Conservation (phyloP, 2,113 vertebrate species). For the Oenanthe melanoleuca region DNA sequence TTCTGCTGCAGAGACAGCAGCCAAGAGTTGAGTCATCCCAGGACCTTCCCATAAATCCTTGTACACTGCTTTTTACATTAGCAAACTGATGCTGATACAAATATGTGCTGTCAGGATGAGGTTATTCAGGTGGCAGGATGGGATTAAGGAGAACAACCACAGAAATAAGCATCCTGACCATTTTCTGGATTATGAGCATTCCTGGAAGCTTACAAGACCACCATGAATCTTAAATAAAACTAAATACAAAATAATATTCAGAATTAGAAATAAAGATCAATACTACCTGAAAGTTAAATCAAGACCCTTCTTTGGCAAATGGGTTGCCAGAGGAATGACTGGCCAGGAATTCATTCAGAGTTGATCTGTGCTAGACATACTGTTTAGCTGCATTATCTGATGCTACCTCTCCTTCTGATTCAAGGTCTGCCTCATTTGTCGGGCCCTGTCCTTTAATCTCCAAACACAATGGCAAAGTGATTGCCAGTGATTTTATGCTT, state of each 20-base stretch:
- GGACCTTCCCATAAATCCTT: not conserved
- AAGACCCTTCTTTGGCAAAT: not conserved
- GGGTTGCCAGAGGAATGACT: not conserved
- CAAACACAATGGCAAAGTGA: conserved; percentile 19
- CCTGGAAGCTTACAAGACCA: not conserved
- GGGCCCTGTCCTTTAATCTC: not conserved
- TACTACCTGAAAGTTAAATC: not conserved
- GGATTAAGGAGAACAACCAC: not conserved
- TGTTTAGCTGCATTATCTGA: not conserved
- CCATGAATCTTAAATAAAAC: not conserved
- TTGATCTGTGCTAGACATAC: not conserved
- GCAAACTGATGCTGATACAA: not conserved
- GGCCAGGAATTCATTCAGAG: not conserved
- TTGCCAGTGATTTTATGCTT: not conserved
- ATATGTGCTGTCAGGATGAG: not conserved
- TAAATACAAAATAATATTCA: not conserved
- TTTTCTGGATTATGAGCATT: not conserved
- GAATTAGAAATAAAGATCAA: not conserved
- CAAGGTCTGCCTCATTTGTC: not conserved
- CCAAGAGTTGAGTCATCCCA: conserved; percentile 42
- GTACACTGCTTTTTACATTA: not conserved
- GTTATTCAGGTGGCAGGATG: not conserved
- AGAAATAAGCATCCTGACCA: not conserved
- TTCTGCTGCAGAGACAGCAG: conserved; percentile 32
- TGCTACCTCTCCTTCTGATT: not conserved